phyloP scores from a whole-genome alignment of 2,888 invertebrate species.

The Leptinotarsa haldemani region DNA sequence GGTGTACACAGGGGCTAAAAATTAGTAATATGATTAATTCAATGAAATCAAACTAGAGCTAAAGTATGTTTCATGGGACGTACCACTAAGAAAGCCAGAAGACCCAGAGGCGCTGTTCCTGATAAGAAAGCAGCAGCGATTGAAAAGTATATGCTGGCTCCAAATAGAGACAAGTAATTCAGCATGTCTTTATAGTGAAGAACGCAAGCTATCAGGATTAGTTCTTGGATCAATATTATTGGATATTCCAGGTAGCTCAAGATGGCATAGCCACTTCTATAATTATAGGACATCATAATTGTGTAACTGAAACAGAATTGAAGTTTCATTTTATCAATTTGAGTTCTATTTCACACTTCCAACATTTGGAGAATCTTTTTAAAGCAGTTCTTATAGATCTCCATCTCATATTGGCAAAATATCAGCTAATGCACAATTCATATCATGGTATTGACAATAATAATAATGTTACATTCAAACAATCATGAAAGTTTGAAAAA shows the following conservation, averaged over 20 bases:
- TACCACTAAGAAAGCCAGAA: conserved; percentile 75
- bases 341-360: too few species aligned
- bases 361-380: too few species aligned
- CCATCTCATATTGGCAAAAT: too few species aligned
- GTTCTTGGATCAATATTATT: conserved; percentile 80
- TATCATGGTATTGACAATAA: too few species aligned
- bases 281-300: conserved; percentile 85
- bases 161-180: conserved; percentile 62
- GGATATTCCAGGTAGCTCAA: conserved; percentile 88
- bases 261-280: conserved; percentile 77
- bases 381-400: too few species aligned
- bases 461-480: too few species aligned
- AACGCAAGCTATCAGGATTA: conserved; percentile 77
- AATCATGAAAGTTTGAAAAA: too few species aligned
- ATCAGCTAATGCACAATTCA: too few species aligned
- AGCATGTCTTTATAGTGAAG: conserved; percentile 75
- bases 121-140: conserved; percentile 66
- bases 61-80: conserved; percentile 53
- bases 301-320: conserved; percentile 75
- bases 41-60: background rate
- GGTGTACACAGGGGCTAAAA: conserved; percentile 81
- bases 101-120: conserved; percentile 65
- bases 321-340: too few species aligned
- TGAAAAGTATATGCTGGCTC: conserved; percentile 64
- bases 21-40: background rate